A percentile compares a stretch with the other conserved stretches of the same genome.
Conservation (phyloP, 92 coral and sea anemone species). For the Palythoa grandiflora region DNA sequence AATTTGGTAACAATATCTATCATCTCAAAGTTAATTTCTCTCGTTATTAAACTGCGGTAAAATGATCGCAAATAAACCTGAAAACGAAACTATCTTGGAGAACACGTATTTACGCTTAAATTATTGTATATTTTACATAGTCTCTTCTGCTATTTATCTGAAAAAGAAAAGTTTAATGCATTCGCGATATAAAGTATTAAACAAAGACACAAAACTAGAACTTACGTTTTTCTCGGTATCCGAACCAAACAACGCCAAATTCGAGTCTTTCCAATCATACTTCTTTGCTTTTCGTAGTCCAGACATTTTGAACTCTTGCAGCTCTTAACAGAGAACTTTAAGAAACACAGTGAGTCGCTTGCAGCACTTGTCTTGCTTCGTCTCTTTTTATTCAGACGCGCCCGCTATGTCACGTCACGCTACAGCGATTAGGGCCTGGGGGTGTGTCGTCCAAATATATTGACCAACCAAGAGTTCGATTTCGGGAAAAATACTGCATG, state of each 20-base stretch:
- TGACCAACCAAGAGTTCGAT: neutral
- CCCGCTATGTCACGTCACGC: too few relatives aligned
- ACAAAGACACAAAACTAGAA: constrained; percentile 19
- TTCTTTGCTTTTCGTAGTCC: constrained; percentile 87
- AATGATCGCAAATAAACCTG: too few relatives aligned
- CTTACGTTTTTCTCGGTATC: constrained; percentile 88
- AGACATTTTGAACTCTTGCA: constrained; percentile 64
- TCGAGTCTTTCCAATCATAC: constrained; percentile 89
- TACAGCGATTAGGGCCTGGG: too few relatives aligned
- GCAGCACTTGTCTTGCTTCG: too few relatives aligned
- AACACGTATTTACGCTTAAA: neutral
- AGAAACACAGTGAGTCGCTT: neutral
- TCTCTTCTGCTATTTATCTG: neutral
- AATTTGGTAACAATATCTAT: too few relatives aligned
- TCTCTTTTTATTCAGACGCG: neutral
- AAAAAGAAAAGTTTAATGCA: neutral
- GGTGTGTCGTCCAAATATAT: neutral
- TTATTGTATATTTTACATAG: neutral
- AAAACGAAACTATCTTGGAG: neutral
- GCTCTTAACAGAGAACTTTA: neutral
- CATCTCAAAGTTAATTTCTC: too few relatives aligned
- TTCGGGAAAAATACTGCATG: neutral
- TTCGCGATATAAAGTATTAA: too few relatives aligned
- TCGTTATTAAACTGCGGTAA: too few relatives aligned
- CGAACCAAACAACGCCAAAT: constrained; percentile 88